phyloP scores from a whole-genome alignment of 2,797 vertebrate genomes.

The Falco biarmicus region DNA sequence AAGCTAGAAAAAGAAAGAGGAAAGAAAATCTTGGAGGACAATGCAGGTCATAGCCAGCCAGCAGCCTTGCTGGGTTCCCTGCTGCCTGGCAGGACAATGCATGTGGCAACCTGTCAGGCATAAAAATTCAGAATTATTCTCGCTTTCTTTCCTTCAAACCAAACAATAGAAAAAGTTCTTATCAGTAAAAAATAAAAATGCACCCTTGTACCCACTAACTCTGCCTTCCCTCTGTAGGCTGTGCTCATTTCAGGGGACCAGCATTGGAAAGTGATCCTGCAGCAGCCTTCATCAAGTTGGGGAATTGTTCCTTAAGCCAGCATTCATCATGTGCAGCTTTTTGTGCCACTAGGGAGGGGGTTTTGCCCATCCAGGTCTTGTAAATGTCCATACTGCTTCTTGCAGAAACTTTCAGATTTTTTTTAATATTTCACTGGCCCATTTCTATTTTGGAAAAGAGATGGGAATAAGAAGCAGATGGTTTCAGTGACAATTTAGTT shows the following conservation, averaged over 20 bases:
- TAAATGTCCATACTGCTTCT: neutral
- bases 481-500: neutral
- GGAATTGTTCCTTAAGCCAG: neutral
- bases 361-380: neutral
- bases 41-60: neutral
- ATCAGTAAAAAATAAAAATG: neutral
- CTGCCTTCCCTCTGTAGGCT: neutral
- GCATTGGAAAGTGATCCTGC: neutral
- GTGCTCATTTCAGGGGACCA: neutral
- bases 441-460: neutral
- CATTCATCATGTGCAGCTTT: neutral
- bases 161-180: neutral
- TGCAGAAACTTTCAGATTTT: neutral
- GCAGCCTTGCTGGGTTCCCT: neutral
- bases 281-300: neutral
- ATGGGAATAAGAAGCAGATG: neutral
- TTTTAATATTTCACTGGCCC: neutral
- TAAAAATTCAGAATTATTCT: neutral
- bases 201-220: neutral
- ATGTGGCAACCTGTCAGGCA: accelerated
- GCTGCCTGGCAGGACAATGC: neutral
- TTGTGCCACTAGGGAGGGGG: neutral
- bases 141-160: neutral
- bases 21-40: neutral
- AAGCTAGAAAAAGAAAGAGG: neutral